Conservation (phyloP, 1,140 invertebrate genomes). For the Drosophila murphyi region DNA sequence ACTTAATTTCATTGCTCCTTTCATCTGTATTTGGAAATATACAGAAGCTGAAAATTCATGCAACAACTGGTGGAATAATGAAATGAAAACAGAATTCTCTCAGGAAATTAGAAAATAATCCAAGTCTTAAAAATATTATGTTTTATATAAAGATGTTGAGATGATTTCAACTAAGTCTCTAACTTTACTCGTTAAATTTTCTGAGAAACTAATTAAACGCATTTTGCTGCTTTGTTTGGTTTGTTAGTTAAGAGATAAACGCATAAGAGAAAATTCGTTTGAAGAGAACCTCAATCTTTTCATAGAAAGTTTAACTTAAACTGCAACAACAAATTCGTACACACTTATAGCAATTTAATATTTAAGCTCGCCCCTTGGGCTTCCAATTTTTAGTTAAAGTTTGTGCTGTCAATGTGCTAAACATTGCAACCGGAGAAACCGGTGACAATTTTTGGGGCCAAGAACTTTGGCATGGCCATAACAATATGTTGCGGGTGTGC, state of each 20-base stretch:
- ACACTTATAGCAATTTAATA: conserved; percentile 59
- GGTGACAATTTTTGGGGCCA: conserved; percentile 73
- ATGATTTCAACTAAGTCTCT: background rate
- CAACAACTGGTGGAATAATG: conserved; percentile 10
- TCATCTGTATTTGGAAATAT: background rate
- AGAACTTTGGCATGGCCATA: conserved; percentile 67
- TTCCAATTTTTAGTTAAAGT: conserved; percentile 68
- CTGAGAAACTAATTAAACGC: conserved; percentile 15
- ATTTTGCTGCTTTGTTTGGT: background rate
- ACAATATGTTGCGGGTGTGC: conserved; percentile 70
- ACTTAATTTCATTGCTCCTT: background rate
- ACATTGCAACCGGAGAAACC: conserved; percentile 67
- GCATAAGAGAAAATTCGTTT: background rate
- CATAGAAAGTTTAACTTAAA: background rate
- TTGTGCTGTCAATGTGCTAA: conserved; percentile 72
- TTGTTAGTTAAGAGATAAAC: background rate
- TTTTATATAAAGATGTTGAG: background rate
- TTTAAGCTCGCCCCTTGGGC: conserved; percentile 23
- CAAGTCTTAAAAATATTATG: background rate
- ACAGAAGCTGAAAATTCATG: conserved; percentile 1
- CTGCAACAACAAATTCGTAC: conserved; percentile 16
- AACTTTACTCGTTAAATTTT: background rate
- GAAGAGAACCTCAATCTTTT: conserved; percentile 1
- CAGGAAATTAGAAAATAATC: background rate
- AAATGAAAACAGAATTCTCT: conserved; percentile 5